Conservation (phyloP, 2,888 invertebrate species). For the Phania funesta region DNA sequence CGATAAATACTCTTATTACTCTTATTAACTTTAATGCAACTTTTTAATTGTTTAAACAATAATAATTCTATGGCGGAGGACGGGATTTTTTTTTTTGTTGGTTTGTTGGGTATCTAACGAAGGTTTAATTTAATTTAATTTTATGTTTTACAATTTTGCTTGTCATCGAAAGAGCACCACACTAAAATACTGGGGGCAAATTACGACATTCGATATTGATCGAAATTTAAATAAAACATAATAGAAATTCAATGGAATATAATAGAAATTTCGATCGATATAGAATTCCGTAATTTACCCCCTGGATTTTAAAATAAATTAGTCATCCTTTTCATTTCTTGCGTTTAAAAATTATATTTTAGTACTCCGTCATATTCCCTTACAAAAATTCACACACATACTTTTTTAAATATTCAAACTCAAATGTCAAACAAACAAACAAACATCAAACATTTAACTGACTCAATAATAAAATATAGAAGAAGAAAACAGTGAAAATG, state of each 20-base stretch:
- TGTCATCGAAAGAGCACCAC: too few species aligned
- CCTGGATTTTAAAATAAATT: conserved; percentile 2
- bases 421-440: conserved; percentile 4
- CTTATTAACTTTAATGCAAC: background rate
- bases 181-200: too few species aligned
- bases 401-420: too few species aligned
- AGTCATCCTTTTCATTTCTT: conserved; percentile 5
- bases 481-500: background rate
- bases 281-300: too few species aligned
- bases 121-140: background rate
- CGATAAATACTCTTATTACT: conserved; percentile 19
- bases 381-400: background rate
- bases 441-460: conserved; percentile 38
- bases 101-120: background rate
- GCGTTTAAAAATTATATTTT: background rate
- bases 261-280: too few species aligned
- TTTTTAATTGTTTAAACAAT: conserved; percentile 1
- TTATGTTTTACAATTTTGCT: background rate
- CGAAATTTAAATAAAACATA: too few species aligned
- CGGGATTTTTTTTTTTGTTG: background rate
- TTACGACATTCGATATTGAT: too few species aligned
- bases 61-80: conserved; percentile 2
- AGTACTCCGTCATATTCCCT: background rate
- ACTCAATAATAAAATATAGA: conserved; percentile 17
- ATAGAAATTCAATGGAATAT: too few species aligned